A percentile compares a stretch with the other conserved stretches of the same genome.
Evolutionary conservation across 2,113 vertebrate genomes (phyloP).

Genomic region (Pseudonaja textilis): DNA sequence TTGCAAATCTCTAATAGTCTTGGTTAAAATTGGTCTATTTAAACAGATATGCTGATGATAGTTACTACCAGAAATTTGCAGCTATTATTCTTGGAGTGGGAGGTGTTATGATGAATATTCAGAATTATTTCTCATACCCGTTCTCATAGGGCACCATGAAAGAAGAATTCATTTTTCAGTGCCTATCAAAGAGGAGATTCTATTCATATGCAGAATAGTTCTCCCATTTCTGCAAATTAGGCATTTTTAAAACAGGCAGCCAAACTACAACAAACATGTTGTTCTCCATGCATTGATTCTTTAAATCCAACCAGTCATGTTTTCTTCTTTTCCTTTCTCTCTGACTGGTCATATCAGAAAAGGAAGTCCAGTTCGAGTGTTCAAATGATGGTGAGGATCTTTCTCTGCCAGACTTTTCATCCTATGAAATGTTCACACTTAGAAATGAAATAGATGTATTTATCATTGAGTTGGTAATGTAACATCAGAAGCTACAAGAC

Average conservation of each 20-base stretch:
- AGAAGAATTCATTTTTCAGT: slow-evolving; percentile 28
- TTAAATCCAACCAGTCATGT: slow-evolving; percentile 66
- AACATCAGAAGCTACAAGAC: slow-evolving; percentile 50
- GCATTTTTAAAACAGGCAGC: slow-evolving; percentile 34
- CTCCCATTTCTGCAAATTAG: slow-evolving; percentile 29
- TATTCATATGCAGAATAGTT: slow-evolving; percentile 32
- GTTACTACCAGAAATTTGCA: slow-evolving; percentile 56
- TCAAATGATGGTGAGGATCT: slow-evolving; percentile 80
- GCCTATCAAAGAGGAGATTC: slow-evolving; percentile 30
- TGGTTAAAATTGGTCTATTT: slow-evolving; percentile 26
- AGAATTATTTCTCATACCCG: slow-evolving; percentile 35
- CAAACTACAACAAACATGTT: slow-evolving; percentile 41
- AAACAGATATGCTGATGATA: background rate
- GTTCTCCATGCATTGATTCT: slow-evolving; percentile 58
- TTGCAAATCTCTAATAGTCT: slow-evolving; percentile 40
- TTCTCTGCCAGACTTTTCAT: slow-evolving; percentile 70
- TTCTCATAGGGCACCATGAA: slow-evolving; percentile 35
- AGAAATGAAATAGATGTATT: slow-evolving; percentile 55
- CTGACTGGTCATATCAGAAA: slow-evolving; percentile 81
- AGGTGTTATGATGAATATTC: slow-evolving; percentile 27
- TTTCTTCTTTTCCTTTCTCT: slow-evolving; percentile 75
- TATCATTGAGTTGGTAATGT: slow-evolving; percentile 46
- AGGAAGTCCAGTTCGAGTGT: slow-evolving; percentile 81
- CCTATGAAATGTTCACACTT: slow-evolving; percentile 61
- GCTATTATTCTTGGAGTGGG: background rate